Percentiles rank a stretch among this genome's conserved stretches.
Evolutionary conservation across 2,888 invertebrate species (phyloP).

Genomic region (Synanthedon formicaeformis): DNA sequence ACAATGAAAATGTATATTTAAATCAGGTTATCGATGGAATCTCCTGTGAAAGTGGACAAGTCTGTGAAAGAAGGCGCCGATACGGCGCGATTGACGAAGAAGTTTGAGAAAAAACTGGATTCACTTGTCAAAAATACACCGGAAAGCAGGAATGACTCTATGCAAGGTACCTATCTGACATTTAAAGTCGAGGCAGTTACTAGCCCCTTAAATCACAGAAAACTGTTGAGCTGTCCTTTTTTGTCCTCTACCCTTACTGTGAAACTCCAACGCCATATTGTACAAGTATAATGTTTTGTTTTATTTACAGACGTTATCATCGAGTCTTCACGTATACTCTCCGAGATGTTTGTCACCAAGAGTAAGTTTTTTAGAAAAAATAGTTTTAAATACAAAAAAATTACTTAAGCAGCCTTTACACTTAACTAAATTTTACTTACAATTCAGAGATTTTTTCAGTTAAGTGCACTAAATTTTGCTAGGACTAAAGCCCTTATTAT

Average conservation of each 20-base stretch:
- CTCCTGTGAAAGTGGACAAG: constrained; percentile 33
- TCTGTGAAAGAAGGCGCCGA: constrained; percentile 41
- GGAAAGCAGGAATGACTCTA: constrained; percentile 25
- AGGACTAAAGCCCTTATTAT: no score
- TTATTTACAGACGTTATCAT: constrained; percentile 44
- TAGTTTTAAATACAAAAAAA: background rate
- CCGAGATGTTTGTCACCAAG: constrained; percentile 40
- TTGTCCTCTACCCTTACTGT: no score
- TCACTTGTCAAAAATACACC: constrained; percentile 34
- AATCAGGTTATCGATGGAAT: constrained; percentile 18
- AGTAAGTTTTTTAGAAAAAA: constrained; percentile 31
- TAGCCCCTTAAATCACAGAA: no score
- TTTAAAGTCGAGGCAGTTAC: no score
- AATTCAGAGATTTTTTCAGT: no score
- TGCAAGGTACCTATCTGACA: constrained; percentile 35
- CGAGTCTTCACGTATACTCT: constrained; percentile 38
- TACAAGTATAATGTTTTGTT: constrained; percentile 6
- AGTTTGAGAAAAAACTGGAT: constrained; percentile 45
- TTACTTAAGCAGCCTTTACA: no score
- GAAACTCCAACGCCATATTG: background rate
- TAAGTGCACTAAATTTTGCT: no score
- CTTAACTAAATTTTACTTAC: no score
- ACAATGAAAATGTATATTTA: background rate
- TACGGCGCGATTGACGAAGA: constrained; percentile 43
- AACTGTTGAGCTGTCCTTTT: no score